phyloP scores from a whole-genome alignment of 2,888 invertebrate genomes.

The Ectemnius lituratus region DNA sequence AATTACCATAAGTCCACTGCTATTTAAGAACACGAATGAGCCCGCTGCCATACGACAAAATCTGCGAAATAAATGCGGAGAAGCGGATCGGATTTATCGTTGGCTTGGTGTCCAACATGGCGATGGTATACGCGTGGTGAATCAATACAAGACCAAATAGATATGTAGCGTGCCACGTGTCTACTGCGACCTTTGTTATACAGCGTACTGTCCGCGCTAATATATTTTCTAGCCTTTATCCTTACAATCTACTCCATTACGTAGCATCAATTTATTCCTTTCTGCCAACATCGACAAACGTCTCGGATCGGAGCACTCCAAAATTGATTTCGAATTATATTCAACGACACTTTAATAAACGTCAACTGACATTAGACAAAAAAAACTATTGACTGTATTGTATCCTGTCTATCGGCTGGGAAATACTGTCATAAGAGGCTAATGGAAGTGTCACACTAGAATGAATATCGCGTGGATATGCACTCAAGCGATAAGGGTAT shows the following conservation, averaged over 20 bases:
- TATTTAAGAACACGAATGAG: constrained; percentile 61
- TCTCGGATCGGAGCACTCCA: no score
- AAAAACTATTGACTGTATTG: no score
- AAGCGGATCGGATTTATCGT: constrained; percentile 53
- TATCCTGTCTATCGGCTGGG: no score
- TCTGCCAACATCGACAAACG: no score
- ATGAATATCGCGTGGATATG: background rate
- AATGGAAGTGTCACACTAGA: no score
- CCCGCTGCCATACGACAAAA: constrained; percentile 56
- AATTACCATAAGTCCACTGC: constrained; percentile 61
- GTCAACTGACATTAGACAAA: no score
- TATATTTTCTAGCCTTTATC: constrained; percentile 9
- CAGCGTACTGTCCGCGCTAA: constrained; percentile 18
- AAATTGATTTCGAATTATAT: no score
- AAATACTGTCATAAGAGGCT: no score
- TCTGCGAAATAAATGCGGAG: constrained; percentile 56
- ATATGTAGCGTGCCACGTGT: constrained; percentile 67
- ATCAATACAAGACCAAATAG: constrained; percentile 66
- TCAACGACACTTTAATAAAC: no score
- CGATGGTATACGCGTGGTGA: constrained; percentile 54
- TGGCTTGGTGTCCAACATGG: constrained; percentile 62
- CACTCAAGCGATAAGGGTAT: constrained; percentile 5
- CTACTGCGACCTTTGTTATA: constrained; percentile 56
- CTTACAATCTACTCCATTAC: no score
- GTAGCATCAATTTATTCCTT: no score